Conservation (phyloP, 1,140 invertebrate genomes). For the Pachypsylla venusta region DNA sequence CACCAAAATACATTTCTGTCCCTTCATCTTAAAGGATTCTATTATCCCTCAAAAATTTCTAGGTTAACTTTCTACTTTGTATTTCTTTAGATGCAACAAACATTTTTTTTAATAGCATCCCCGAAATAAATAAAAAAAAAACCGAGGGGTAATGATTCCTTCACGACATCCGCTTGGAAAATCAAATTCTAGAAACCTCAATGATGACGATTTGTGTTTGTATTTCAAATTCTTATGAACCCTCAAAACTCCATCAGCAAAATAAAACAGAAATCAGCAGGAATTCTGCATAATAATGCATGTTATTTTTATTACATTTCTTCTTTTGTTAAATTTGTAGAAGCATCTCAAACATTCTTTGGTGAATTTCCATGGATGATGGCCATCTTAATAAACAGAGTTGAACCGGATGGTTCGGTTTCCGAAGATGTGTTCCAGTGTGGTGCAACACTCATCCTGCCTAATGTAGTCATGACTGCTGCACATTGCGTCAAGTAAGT, state of each 20-base stretch:
- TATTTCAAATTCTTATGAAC: too few species aligned
- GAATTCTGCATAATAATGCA: background rate
- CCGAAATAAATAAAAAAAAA: too few species aligned
- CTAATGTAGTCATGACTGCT: slow-evolving; percentile 38
- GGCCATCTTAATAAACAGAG: slow-evolving; percentile 40
- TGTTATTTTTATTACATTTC: background rate
- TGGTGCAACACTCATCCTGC: slow-evolving; percentile 39
- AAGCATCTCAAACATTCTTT: slow-evolving; percentile 10
- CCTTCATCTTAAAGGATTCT: too few species aligned
- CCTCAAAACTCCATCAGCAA: background rate
- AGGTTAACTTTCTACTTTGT: too few species aligned
- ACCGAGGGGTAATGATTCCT: too few species aligned
- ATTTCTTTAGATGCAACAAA: too few species aligned
- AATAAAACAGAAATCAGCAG: background rate
- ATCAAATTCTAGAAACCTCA: background rate
- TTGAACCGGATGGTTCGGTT: background rate
- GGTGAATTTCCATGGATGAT: slow-evolving; percentile 43
- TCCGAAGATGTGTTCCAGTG: slow-evolving; percentile 35
- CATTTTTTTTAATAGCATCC: too few species aligned
- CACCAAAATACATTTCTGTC: too few species aligned
- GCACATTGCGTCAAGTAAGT: slow-evolving; percentile 32
- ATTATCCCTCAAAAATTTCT: too few species aligned
- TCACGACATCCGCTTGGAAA: background rate
- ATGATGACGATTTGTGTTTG: too few species aligned
- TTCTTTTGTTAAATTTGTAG: background rate